These are phyloP conservation scores for Scylla paramamosain DNA, from an alignment of 1,140 invertebrate species.

Conservation along the genomic window DNA sequence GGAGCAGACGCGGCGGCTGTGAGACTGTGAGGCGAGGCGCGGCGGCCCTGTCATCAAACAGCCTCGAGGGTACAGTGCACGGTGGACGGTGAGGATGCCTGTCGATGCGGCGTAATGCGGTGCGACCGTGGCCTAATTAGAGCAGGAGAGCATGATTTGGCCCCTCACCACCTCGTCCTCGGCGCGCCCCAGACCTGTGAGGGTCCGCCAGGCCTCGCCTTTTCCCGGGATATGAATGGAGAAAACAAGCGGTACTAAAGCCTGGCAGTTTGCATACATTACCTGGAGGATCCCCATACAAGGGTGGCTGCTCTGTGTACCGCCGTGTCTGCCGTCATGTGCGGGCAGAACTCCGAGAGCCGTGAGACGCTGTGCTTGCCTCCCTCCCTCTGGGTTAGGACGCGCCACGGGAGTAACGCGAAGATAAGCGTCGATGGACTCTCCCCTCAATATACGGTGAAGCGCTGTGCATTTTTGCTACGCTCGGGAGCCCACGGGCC, in stretches of 20 bases:
- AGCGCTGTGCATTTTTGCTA: not conserved
- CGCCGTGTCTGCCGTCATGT: not conserved
- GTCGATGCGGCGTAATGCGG: not conserved
- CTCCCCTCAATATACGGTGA: not conserved
- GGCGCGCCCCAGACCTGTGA: not conserved
- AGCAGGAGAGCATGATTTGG: not conserved
- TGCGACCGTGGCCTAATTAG: not conserved
- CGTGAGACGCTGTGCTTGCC: not conserved
- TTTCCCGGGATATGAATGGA: not conserved
- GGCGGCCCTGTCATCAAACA: not conserved
- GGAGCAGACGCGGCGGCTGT: not conserved
- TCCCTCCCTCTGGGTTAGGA: not conserved
- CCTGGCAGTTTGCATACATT: not conserved
- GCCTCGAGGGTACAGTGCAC: not conserved
- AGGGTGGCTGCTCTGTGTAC: not conserved
- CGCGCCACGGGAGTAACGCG: not conserved
- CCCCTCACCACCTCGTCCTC: not conserved
- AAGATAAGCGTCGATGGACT: conserved; percentile 1
- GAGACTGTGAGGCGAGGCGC: not conserved
- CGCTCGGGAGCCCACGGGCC: not conserved
- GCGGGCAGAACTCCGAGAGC: not conserved
- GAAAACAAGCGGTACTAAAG: not conserved
- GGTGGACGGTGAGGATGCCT: not conserved
- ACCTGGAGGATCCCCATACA: not conserved
- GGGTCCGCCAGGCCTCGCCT: not conserved